Evolutionary conservation across 2,888 invertebrate genomes (phyloP), one percentile per base, ranked within the genome.

Genomic region (Eupithecia vulgata): DNA sequence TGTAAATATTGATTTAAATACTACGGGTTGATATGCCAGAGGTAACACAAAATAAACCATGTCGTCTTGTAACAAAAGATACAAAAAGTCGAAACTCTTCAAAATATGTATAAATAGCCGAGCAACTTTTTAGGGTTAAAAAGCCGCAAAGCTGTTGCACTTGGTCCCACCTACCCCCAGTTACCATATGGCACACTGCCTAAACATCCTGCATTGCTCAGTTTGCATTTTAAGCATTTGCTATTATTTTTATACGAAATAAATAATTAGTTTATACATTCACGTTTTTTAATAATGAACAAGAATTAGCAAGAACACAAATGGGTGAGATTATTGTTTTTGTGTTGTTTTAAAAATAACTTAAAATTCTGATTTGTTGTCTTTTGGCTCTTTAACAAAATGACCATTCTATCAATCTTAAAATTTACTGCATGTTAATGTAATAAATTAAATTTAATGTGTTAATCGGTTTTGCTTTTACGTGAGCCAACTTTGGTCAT

Each of bases 251-350:
- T 57, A 25, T 57, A 57, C 13, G 25, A 25, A 25, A 57, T 57
- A 57, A 57, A 57, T 57, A 5, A 57, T 25, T n/a, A 12, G 5
- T 57, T 13, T 57, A 25, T 12, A 13, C 21, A 25, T 25, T 1
- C 21, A 5, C 13, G 13, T 21, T 5, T 57, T 5, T 52, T 10
- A 57, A 25, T 57, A 12, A 13, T 5, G 5, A 25, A 21, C 25
- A 25, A 12, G 21, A 52, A 25, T 25, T 57, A 57, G 57, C 57
- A 12, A 57, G 57, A n/a, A 57, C 25, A 57, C 25, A 57, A 57
- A 57, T 12, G 57, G 57, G 57, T 57, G 57, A 57, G 57, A 13
- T 57, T 57, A 25, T 57, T 57, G 57, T 57, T 57, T 45, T 13
- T 25, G 57, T 57, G 57, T 57, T 57, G 57, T 25, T 25, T 57